Conservation (phyloP, 2,797 vertebrate species). For the Pangasius larnaudii region DNA sequence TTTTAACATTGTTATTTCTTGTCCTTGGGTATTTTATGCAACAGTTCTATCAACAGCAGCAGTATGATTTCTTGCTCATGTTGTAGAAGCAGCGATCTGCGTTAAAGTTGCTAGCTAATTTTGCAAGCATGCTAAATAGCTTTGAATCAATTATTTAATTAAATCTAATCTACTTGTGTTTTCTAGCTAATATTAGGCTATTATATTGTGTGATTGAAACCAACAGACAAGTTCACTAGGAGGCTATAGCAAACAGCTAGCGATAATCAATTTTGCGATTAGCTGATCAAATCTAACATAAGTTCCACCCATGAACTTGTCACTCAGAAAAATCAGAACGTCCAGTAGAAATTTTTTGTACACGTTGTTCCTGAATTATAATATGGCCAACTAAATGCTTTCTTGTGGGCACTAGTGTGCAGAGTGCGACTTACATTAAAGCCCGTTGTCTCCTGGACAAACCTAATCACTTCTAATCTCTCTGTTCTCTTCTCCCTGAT, state of each 20-base stretch:
- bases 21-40: not conserved
- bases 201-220: not conserved
- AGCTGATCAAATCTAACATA: not conserved
- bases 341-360: not conserved
- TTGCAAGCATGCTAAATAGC: not conserved
- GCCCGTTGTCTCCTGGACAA: not conserved
- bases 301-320: not conserved
- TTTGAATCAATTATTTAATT: not conserved
- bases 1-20: not conserved
- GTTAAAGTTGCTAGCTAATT: not conserved
- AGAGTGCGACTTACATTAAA: conserved; percentile 5
- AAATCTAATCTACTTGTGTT: not conserved
- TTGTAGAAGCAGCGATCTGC: not conserved
- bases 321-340: not conserved
- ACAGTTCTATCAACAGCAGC: not conserved
- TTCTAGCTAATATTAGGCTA: not conserved
- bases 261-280: not conserved
- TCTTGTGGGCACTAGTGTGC: not conserved
- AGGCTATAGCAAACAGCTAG: not conserved
- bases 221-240: not conserved
- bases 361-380: not conserved
- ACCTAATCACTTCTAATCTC: conserved; percentile 14
- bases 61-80: not conserved
- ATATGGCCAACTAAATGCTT: not conserved
- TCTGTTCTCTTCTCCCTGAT: not conserved